These are phyloP conservation scores for Onychomys leucogaster DNA, from an alignment of 2,797 vertebrate species.

Conservation along the genomic window DNA sequence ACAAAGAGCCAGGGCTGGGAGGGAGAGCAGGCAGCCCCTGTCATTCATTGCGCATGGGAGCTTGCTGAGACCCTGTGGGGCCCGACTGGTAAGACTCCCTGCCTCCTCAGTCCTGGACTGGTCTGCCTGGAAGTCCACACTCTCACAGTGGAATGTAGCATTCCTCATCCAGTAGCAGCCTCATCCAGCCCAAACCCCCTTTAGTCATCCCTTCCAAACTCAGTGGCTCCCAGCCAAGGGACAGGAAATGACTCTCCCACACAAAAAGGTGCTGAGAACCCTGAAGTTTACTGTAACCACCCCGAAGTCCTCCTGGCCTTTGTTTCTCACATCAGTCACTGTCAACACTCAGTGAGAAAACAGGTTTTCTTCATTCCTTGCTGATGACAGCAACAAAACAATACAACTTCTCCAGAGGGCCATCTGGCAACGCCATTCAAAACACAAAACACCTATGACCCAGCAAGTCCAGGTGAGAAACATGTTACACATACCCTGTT, in stretches of 20 bases:
- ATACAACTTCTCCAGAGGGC: not conserved
- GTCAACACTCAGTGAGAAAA: not conserved
- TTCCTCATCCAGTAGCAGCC: no score
- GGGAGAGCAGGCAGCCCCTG: not conserved
- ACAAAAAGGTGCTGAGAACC: not conserved
- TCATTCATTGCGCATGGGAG: not conserved
- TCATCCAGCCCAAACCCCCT: rapidly evolving
- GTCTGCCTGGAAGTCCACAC: not conserved
- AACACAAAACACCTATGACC: not conserved
- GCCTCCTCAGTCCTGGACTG: not conserved
- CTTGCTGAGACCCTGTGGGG: no score
- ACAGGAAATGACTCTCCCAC: not conserved
- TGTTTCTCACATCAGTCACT: not conserved
- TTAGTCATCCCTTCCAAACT: not conserved
- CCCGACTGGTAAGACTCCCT: not conserved
- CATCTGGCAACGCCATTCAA: not conserved
- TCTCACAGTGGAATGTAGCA: not conserved
- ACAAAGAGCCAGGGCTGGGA: not conserved
- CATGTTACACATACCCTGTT: rapidly evolving
- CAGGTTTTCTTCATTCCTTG: not conserved
- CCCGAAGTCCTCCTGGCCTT: not conserved
- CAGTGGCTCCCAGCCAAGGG: not conserved
- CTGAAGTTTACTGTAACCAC: not conserved
- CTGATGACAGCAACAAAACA: not conserved
- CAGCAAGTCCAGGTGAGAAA: not conserved